These are phyloP conservation scores for Falcunculus frontatus DNA, from an alignment of 2,113 vertebrate genomes.

Conservation along the genomic window DNA sequence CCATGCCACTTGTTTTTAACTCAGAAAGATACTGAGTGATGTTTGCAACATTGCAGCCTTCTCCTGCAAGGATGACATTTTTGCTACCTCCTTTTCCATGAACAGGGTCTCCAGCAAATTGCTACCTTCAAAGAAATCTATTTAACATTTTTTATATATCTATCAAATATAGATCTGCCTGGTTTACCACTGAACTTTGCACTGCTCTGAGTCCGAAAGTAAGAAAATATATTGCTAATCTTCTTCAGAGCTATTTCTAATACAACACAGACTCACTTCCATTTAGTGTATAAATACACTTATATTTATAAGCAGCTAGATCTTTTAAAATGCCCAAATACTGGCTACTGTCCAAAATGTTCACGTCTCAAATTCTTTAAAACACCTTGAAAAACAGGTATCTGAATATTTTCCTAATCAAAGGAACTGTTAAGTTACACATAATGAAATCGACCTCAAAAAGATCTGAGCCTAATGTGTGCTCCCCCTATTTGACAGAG, in stretches of 20 bases:
- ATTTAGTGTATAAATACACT: not conserved
- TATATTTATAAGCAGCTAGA: not conserved
- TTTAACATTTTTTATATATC: not conserved
- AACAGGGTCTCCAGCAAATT: not conserved
- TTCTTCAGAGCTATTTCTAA: not conserved
- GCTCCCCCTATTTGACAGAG: not conserved
- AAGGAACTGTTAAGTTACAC: not conserved
- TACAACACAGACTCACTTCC: not conserved
- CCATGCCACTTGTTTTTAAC: fast-evolving
- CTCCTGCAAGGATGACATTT: not conserved
- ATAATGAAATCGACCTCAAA: not conserved
- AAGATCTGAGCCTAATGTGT: not conserved
- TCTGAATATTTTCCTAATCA: not conserved
- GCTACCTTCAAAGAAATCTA: not conserved
- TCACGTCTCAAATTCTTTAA: not conserved
- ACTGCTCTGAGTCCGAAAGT: not conserved
- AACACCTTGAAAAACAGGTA: not conserved
- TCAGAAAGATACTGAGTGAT: not conserved
- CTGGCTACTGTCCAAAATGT: not conserved
- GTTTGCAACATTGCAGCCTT: not conserved
- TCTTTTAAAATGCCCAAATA: not conserved
- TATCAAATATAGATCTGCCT: not conserved
- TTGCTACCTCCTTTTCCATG: not conserved
- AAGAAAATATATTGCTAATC: not conserved
- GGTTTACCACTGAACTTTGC: not conserved